phyloP scores from a whole-genome alignment of 2,888 invertebrate species.

The Metacarcinus magister region DNA sequence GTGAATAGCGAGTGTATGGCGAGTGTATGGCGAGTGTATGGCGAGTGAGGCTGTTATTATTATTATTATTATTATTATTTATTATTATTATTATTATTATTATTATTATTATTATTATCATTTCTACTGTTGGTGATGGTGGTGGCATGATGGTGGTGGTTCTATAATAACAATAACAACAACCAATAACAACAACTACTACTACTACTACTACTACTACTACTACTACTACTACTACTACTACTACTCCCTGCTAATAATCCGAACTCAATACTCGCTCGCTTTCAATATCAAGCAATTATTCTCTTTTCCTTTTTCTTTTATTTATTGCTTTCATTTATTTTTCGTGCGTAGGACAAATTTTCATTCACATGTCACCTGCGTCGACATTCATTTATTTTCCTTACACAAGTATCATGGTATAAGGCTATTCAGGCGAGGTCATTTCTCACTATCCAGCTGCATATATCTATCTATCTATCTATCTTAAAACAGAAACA shows the following conservation, averaged over 20 bases:
- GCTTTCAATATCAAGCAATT: neutral
- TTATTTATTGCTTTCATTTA: neutral
- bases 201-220: neutral
- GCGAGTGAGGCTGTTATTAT: no score
- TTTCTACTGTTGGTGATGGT: neutral
- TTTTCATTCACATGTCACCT: neutral
- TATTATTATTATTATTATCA: no score
- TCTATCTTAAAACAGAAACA: neutral
- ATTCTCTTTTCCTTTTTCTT: neutral
- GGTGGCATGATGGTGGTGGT: neutral
- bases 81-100: no score
- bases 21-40: no score
- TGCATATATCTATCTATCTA: no score
- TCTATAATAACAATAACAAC: neutral
- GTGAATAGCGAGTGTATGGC: no score
- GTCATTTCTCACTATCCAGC: neutral
- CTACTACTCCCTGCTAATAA: neutral
- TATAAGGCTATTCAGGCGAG: neutral
- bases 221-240: neutral
- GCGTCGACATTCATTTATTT: neutral
- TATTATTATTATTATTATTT: constrained; percentile 26
- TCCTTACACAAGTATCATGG: no score
- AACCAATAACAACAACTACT: neutral
- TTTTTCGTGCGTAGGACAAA: neutral
- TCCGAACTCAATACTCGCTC: neutral